A percentile compares a stretch with the other conserved stretches of the same genome.
Evolutionary conservation across 2,113 vertebrate genomes (phyloP).

Genomic region (Atherinomorus stipes): DNA sequence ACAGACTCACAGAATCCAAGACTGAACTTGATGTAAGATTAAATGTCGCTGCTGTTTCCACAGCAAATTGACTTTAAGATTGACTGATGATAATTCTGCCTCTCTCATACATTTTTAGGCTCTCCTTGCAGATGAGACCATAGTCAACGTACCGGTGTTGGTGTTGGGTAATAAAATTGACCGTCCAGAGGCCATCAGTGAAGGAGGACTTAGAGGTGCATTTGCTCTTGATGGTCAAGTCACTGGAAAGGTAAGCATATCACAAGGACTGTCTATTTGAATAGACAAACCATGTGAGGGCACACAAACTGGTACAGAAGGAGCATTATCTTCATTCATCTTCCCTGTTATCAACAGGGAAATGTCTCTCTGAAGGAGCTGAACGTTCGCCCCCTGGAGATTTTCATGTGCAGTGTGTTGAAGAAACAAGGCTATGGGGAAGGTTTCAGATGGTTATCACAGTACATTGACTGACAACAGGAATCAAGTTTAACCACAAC

Average conservation of each 20-base stretch:
- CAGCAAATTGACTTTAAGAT: not conserved
- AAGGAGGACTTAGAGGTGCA: conserved; percentile 90
- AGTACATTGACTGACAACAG: conserved; percentile 92
- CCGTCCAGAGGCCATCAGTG: conserved; percentile 93
- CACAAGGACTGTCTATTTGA: not conserved
- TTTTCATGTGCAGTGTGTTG: conserved; percentile 98
- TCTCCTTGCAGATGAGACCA: conserved; percentile 94
- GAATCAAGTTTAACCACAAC: not conserved
- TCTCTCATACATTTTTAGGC: conserved; percentile 80
- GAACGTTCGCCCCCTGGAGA: conserved; percentile 92
- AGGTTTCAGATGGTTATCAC: conserved; percentile 96
- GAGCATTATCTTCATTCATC: not conserved
- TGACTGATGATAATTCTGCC: conserved; percentile 1
- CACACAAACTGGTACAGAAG: not conserved
- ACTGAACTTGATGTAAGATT: conserved; percentile 93
- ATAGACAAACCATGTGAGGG: not conserved
- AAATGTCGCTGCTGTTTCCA: not conserved
- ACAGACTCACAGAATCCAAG: conserved; percentile 93
- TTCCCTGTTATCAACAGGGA: conserved; percentile 79
- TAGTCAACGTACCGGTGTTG: conserved; percentile 93
- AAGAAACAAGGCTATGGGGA: conserved; percentile 96
- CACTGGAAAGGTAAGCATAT: conserved; percentile 88
- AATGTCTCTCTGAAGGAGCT: conserved; percentile 90
- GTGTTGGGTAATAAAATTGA: conserved; percentile 98
- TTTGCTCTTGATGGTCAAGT: conserved; percentile 94